A percentile compares a stretch with the other conserved stretches of the same genome.
Conservation (phyloP, 1,140 invertebrate genomes). For the Pseudomyrmex flavicornis region DNA sequence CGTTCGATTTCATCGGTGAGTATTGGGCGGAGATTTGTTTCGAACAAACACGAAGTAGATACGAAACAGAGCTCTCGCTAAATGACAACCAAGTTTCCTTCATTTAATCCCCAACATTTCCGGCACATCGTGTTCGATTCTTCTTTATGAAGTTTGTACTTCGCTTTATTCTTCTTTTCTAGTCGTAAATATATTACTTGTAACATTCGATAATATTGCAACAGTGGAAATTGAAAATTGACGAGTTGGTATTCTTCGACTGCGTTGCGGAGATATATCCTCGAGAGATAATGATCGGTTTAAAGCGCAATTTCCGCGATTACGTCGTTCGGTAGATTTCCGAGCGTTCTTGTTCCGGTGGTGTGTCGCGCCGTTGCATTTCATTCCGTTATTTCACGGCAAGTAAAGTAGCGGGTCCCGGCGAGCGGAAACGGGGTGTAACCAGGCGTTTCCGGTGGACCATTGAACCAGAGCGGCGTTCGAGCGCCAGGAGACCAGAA, state of each 20-base stretch:
- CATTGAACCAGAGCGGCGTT: conserved; percentile 75
- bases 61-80: too few relatives aligned
- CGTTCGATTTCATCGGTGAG: conserved; percentile 96
- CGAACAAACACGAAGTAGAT: too few relatives aligned
- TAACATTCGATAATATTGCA: too few relatives aligned
- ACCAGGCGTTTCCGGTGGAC: conserved; percentile 81
- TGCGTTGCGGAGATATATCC: background rate
- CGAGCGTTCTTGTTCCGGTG: conserved; percentile 46
- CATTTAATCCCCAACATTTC: too few relatives aligned
- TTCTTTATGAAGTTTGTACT: too few relatives aligned
- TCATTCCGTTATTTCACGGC: conserved; percentile 47
- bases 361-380: conserved; percentile 18
- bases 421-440: conserved; percentile 80
- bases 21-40: background rate
- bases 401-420: conserved; percentile 20
- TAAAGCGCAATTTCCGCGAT: conserved; percentile 31
- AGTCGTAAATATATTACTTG: too few relatives aligned
- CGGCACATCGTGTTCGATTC: too few relatives aligned
- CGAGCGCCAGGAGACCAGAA: conserved; percentile 76
- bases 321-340: conserved; percentile 11
- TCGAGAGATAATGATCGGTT: conserved; percentile 12
- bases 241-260: too few relatives aligned
- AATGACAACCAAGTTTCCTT: too few relatives aligned
- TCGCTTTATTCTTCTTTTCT: too few relatives aligned
- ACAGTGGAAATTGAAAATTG: too few relatives aligned